phyloP scores from a whole-genome alignment of 2,113 vertebrate species.

The Scolopax mira region DNA sequence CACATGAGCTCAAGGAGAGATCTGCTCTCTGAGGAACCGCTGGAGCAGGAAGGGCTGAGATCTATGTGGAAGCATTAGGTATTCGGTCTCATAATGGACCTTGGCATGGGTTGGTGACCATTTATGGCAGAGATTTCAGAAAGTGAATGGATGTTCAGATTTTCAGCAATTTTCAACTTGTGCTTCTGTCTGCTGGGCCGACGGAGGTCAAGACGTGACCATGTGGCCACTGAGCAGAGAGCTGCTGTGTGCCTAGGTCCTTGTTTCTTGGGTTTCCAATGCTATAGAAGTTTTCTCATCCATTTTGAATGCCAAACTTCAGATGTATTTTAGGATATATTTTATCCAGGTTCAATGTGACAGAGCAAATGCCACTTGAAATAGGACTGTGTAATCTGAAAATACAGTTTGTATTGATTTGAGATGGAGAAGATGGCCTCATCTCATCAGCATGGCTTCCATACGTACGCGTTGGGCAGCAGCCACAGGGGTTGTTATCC shows the following conservation, averaged over 20 bases:
- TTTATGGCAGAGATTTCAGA: not conserved
- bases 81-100: not conserved
- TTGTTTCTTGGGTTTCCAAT: not conserved
- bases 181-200: not conserved
- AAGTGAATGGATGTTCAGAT: not conserved
- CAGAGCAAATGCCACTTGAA: not conserved
- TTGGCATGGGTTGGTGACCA: not conserved
- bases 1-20: not conserved
- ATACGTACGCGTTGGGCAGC: accelerated
- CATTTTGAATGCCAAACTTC: accelerated
- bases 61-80: accelerated
- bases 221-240: not conserved
- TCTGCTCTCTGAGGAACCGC: not conserved
- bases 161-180: not conserved
- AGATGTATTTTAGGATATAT: too few species aligned
- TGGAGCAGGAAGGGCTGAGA: not conserved
- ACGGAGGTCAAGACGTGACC: not conserved
- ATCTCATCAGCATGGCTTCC: not conserved
- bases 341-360: not conserved
- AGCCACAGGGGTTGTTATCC: not conserved
- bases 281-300: accelerated
- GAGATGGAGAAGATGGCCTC: not conserved
- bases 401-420: not conserved
- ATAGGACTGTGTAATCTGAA: not conserved
- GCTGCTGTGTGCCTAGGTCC: not conserved